Evolutionary conservation across 2,797 vertebrate genomes (phyloP).

Genomic region (Xenopus petersii): DNA sequence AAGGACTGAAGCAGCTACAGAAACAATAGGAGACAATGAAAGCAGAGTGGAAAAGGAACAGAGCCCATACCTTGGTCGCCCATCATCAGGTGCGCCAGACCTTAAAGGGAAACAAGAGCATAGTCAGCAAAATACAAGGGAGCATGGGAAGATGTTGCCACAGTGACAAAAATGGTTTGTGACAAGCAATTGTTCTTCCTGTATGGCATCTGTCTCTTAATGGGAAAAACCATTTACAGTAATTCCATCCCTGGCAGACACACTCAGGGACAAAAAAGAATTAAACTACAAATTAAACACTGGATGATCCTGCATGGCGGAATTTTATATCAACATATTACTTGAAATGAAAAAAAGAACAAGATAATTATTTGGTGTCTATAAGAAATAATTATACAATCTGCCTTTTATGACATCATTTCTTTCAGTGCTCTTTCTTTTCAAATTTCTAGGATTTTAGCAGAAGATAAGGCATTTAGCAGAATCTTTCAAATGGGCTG

Average conservation of each 20-base stretch:
- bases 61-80: conserved; percentile 99
- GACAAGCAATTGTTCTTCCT: conserved; percentile 81
- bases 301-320: conserved; percentile 52
- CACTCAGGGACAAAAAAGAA: conserved; percentile 72
- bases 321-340: conserved; percentile 47
- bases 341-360: conserved; percentile 52
- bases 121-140: conserved; percentile 97
- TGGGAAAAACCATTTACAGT: conserved; percentile 73
- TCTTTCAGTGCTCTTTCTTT: conserved; percentile 49
- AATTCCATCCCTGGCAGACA: conserved; percentile 77
- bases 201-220: conserved; percentile 77
- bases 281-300: conserved; percentile 61
- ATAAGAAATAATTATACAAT: conserved; percentile 56
- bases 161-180: conserved; percentile 73
- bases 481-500: conserved; percentile 72
- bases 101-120: conserved; percentile 99
- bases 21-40: conserved; percentile 70
- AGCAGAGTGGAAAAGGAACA: conserved; percentile 90
- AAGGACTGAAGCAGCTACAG: conserved; percentile 71
- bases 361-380: conserved; percentile 60
- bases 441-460: no score
- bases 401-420: conserved; percentile 44
- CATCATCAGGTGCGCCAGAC: conserved; percentile 99
- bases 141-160: conserved; percentile 86
- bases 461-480: conserved; percentile 51